A percentile compares a stretch with the other conserved stretches of the same genome.
These are phyloP conservation scores for Neomicropteryx cornuta DNA, from an alignment of 1,140 invertebrate species.

Conservation along the genomic window DNA sequence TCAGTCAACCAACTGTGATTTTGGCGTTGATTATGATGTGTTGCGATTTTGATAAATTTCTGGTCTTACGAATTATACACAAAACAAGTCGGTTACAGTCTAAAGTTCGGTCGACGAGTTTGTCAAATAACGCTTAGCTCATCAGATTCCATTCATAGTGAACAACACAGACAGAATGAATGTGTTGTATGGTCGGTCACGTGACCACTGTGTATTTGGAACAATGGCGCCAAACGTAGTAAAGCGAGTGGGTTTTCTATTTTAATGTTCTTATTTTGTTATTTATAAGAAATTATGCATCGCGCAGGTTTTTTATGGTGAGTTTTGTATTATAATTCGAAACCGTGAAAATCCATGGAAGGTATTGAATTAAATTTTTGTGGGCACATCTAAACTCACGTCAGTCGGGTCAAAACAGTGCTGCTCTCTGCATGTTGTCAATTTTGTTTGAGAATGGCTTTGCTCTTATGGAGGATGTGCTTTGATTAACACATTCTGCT, in stretches of 20 bases:
- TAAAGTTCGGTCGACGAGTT: no score
- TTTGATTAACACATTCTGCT: slow-evolving; percentile 13
- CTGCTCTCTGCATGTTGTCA: slow-evolving; percentile 42
- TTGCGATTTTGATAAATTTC: slow-evolving; percentile 24
- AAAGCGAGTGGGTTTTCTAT: slow-evolving; percentile 23
- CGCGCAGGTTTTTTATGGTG: slow-evolving; percentile 31
- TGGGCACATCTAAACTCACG: slow-evolving; percentile 30
- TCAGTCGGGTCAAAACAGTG: slow-evolving; percentile 40
- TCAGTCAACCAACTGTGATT: slow-evolving; percentile 24
- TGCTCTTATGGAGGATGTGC: slow-evolving; percentile 33
- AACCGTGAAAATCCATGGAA: slow-evolving; percentile 15
- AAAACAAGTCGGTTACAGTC: no score
- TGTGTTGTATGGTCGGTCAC: slow-evolving; percentile 42
- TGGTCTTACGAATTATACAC: slow-evolving; percentile 20
- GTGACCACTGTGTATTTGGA: slow-evolving; percentile 38
- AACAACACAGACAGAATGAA: slow-evolving; percentile 38
- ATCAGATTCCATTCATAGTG: slow-evolving; percentile 31
- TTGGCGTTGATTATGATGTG: slow-evolving; percentile 31
- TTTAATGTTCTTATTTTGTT: slow-evolving; percentile 20
- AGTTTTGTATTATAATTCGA: slow-evolving; percentile 20
- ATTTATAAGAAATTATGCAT: slow-evolving; percentile 20
- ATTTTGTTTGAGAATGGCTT: slow-evolving; percentile 36
- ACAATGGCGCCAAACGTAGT: slow-evolving; percentile 42
- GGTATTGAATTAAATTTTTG: slow-evolving; percentile 30
- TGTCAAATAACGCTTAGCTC: slow-evolving; percentile 32